phyloP scores from a whole-genome alignment of 2,888 invertebrate species.

The Blera fallax region DNA sequence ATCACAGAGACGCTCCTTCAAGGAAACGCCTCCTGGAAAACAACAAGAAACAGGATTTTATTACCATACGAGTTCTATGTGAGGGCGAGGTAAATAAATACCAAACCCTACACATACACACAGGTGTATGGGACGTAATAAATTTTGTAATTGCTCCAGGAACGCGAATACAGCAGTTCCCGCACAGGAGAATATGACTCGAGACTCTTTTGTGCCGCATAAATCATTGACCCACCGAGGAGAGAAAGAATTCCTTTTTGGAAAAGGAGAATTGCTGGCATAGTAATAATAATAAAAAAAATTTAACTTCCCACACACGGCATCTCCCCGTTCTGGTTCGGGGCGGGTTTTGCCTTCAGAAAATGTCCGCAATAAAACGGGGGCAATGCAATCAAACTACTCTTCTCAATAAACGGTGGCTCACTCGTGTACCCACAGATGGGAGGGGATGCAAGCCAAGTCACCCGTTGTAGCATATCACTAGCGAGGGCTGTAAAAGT shows the following conservation, averaged over 20 bases:
- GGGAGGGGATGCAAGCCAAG: not conserved
- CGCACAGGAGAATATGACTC: conserved; percentile 23
- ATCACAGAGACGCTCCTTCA: not conserved
- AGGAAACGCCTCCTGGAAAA: not conserved
- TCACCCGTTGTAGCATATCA: conserved; percentile 7
- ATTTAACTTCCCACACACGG: not conserved
- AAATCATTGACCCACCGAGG: conserved; percentile 39
- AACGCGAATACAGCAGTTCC: not conserved
- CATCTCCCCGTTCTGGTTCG: not conserved
- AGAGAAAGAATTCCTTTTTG: not conserved
- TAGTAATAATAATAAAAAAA: not conserved
- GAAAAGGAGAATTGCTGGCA: not conserved
- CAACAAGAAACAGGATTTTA: conserved; percentile 1
- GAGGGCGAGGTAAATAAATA: not conserved
- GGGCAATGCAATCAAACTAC: conserved; percentile 23
- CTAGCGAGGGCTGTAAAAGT: conserved; percentile 26
- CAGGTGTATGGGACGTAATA: conserved; percentile 45
- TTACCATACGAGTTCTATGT: not conserved
- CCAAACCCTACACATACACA: not conserved
- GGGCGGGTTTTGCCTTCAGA: not conserved
- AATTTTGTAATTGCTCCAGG: conserved; percentile 44
- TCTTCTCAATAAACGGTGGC: conserved; percentile 5
- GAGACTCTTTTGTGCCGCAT: conserved; percentile 25
- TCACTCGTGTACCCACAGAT: not conserved
- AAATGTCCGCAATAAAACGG: conserved; percentile 32